These are phyloP conservation scores for Dryocosmus kuriphilus DNA, from an alignment of 2,888 invertebrate species.

Conservation along the genomic window DNA sequence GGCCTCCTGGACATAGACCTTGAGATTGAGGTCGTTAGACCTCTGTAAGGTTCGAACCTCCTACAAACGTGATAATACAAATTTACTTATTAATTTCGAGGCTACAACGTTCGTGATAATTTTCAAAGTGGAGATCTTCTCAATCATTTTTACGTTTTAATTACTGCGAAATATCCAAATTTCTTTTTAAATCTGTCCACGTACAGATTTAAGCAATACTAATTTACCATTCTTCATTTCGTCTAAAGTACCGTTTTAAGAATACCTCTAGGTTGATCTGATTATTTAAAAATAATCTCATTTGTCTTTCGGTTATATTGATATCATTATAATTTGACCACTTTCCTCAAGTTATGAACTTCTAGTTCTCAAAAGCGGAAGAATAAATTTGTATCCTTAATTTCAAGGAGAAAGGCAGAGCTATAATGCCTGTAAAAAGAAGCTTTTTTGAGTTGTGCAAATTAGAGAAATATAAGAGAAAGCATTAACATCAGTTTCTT, in stretches of 20 bases:
- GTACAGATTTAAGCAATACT: neutral
- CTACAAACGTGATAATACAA: conserved; percentile 37
- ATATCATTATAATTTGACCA: neutral
- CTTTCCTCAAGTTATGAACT: conserved; percentile 8
- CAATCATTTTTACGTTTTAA: neutral
- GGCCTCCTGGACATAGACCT: conserved; percentile 75
- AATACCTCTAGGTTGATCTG: neutral
- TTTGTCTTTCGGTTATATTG: conserved; percentile 11
- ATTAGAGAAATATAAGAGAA: neutral
- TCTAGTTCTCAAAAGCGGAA: neutral
- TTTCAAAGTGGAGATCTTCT: conserved; percentile 23
- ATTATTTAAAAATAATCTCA: neutral
- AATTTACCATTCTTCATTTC: neutral
- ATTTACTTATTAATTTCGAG: conserved; percentile 35
- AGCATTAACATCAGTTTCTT: conserved; percentile 6
- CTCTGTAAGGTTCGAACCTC: conserved; percentile 24
- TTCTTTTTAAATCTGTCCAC: neutral
- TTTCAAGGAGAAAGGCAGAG: conserved; percentile 11
- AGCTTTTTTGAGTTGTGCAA: neutral
- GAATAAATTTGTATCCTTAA: neutral
- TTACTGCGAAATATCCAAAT: neutral
- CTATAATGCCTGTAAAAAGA: neutral
- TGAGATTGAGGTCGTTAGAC: conserved; percentile 55
- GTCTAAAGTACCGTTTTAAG: neutral
- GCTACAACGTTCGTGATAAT: conserved; percentile 35